Evolutionary conservation across 2,113 vertebrate genomes (phyloP).

Genomic region (Hipposideros armiger): DNA sequence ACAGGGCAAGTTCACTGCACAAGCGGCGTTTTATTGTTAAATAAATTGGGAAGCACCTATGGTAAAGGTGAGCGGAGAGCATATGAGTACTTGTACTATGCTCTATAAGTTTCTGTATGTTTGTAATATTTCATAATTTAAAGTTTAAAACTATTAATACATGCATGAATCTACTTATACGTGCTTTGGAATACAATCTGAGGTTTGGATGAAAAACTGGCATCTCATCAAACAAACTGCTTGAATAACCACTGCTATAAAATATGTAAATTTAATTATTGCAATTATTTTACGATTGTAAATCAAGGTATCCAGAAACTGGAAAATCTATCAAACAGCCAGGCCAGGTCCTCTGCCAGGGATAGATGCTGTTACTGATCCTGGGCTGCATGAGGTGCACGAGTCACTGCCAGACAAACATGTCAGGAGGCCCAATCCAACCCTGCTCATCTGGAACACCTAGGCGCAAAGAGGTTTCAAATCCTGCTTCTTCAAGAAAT

Average conservation of each 20-base stretch:
- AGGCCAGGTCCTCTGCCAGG: neutral
- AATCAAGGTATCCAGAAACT: slow-evolving; percentile 40
- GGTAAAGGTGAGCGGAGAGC: neutral
- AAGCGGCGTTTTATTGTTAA: neutral
- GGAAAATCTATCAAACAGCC: neutral
- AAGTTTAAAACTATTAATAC: neutral
- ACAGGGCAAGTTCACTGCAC: neutral
- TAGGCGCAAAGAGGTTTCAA: neutral
- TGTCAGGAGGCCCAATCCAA: neutral
- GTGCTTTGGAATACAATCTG: neutral
- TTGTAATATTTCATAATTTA: neutral
- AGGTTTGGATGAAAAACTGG: neutral
- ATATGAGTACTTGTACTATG: neutral
- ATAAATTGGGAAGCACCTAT: neutral
- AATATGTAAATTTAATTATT: slow-evolving; percentile 44
- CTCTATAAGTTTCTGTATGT: neutral
- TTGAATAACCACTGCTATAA: slow-evolving; percentile 33
- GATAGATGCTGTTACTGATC: neutral
- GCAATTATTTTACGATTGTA: slow-evolving; percentile 11
- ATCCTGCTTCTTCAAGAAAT: neutral
- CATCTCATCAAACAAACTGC: neutral
- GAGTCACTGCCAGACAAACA: neutral
- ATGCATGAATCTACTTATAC: neutral
- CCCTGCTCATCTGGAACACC: neutral
- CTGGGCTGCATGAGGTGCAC: neutral